Evolutionary conservation across 2,797 vertebrate species (phyloP), one percentile per base, ranked within the genome.

Genomic region (Prunella strophiata): DNA sequence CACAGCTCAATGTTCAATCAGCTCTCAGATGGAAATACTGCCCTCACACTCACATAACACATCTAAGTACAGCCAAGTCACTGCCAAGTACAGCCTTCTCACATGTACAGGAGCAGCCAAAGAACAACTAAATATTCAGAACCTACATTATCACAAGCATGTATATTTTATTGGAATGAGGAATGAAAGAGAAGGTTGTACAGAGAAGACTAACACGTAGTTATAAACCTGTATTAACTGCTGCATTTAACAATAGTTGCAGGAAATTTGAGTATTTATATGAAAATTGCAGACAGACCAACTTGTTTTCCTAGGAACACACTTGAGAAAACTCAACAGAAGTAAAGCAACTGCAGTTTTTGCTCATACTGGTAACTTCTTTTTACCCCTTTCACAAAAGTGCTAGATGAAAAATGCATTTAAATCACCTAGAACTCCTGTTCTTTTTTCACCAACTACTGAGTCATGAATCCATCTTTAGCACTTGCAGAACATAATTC

Each of bases 381-480:
- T 79, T 74, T 67, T 45, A 59, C 13, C 45, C 63, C 70, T 84
- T 74, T 93, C 54, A 73, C 40, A 57, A 14, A 85, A 65, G 74
- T 91, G 61, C 29, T 72, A 79, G 62, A 78, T 47, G 42, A 88
- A 91, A 95, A 61, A 42, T 20, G 84, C 42, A 15, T 43, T 85
- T 93, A 59, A 94, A 96, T 93, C 88, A 84, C 43, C 84, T 93
- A 85, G 48, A 96, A 96, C 21, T 75, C 29, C 25, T 20, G 34
- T 92, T 72, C 27, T 74, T 72, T 26, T 79, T 42, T 58, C 20
- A 22, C 63, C 78, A 52, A 80, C n/a, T 63, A 94, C 43, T 22
- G 74, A 36, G 38, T 66, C 80, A 91, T 12, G 8, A 84, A 27
- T n/a, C 38, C 42, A 67, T 43, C 43, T 72, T 51, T 5, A 34